These are phyloP conservation scores for Chesias legatella DNA, from an alignment of 2,888 invertebrate species.

Conservation along the genomic window DNA sequence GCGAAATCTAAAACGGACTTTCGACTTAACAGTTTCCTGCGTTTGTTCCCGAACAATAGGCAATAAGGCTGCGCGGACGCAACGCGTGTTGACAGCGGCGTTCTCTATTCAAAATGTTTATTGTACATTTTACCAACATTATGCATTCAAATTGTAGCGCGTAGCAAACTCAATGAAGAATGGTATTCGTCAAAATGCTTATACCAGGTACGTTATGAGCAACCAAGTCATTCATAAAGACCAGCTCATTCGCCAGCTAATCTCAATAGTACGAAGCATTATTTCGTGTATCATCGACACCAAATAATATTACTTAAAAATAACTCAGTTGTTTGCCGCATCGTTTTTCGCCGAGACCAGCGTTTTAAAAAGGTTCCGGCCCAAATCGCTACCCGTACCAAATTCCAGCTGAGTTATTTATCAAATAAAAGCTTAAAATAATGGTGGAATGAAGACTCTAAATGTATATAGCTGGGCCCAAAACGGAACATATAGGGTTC, in stretches of 20 bases:
- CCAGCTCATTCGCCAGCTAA: constrained; percentile 14
- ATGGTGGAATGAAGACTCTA: no score
- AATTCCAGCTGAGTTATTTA: no score
- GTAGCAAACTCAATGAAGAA: constrained; percentile 20
- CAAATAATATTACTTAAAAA: no score
- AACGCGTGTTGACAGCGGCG: constrained; percentile 51
- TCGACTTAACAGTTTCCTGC: constrained; percentile 77
- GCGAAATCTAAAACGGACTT: constrained; percentile 72
- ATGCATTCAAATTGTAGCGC: constrained; percentile 42
- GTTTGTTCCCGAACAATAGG: constrained; percentile 74
- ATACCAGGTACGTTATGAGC: constrained; percentile 20
- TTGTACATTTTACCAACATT: constrained; percentile 51
- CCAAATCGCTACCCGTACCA: no score
- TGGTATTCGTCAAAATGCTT: constrained; percentile 14
- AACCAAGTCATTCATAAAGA: constrained; percentile 21
- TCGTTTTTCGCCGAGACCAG: no score
- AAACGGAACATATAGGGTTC: no score
- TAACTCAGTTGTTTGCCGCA: no score
- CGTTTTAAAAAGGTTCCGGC: no score
- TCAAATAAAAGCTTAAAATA: no score
- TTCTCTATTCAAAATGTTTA: constrained; percentile 59
- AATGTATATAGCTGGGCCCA: no score
- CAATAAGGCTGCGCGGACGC: constrained; percentile 59
- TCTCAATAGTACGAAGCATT: background rate
- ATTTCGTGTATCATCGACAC: no score